Evolutionary conservation across 2,797 vertebrate genomes (phyloP).

Genomic region (Carapus acus): DNA sequence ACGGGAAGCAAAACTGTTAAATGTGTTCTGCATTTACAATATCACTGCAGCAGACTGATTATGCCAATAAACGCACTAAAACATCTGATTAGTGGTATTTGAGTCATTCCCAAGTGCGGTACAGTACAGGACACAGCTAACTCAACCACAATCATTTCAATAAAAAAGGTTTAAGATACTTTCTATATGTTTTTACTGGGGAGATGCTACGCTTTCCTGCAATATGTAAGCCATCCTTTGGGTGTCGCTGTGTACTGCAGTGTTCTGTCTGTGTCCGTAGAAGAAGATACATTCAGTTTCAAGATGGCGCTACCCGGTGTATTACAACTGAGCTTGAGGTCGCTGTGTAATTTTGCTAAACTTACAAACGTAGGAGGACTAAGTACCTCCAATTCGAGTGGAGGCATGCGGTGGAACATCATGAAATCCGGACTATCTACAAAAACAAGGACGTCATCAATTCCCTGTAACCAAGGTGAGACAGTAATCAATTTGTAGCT

Average conservation of each 20-base stretch:
- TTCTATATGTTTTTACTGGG: too few species aligned
- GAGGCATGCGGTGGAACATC: conserved; percentile 46
- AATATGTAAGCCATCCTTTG: background rate
- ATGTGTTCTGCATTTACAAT: too few species aligned
- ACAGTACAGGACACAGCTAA: too few species aligned
- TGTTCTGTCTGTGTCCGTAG: background rate
- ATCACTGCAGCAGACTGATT: too few species aligned
- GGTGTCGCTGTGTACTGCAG: conserved; percentile 25
- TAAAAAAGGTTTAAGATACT: too few species aligned
- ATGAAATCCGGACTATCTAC: conserved; percentile 33
- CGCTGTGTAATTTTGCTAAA: conserved; percentile 51
- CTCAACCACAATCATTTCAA: too few species aligned
- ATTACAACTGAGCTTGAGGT: conserved; percentile 60
- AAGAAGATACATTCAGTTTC: conserved; percentile 45
- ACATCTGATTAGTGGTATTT: too few species aligned
- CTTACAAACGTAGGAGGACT: conserved; percentile 13
- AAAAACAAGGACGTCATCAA: background rate
- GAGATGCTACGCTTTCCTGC: background rate
- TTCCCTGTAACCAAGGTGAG: conserved; percentile 55
- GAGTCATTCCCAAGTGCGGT: too few species aligned
- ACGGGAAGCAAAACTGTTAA: too few species aligned
- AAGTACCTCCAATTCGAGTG: conserved; percentile 17
- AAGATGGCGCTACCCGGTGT: conserved; percentile 69
- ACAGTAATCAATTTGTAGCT: background rate
- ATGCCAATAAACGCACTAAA: too few species aligned